These are phyloP conservation scores for Podotricha telesiphe DNA, from an alignment of 2,888 invertebrate species.

Conservation along the genomic window DNA sequence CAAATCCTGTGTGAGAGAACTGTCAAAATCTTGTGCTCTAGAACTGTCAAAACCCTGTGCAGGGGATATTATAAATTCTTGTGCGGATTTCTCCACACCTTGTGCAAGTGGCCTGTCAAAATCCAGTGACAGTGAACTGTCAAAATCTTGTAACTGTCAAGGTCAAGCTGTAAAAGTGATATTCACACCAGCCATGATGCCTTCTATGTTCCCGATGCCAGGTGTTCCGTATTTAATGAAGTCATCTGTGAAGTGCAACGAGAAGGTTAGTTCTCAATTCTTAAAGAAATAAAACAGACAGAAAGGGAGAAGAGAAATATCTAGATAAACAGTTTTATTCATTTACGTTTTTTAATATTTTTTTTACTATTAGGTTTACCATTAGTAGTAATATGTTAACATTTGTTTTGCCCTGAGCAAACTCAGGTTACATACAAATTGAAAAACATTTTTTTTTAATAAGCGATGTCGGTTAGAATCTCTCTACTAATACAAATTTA, in stretches of 20 bases:
- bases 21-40: slow-evolving; percentile 1
- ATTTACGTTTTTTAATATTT: too few relatives aligned
- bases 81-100: background rate
- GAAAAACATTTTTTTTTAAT: too few relatives aligned
- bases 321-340: background rate
- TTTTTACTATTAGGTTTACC: too few relatives aligned
- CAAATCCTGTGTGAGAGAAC: slow-evolving; percentile 7
- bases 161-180: slow-evolving; percentile 68
- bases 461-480: too few relatives aligned
- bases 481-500: too few relatives aligned
- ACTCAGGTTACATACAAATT: too few relatives aligned
- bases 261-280: slow-evolving; percentile 60
- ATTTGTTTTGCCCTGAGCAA: too few relatives aligned
- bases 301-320: background rate
- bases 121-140: slow-evolving; percentile 33
- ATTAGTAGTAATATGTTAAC: too few relatives aligned
- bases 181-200: slow-evolving; percentile 75
- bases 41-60: background rate
- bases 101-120: slow-evolving; percentile 7
- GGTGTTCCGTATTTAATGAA: slow-evolving; percentile 69
- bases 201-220: slow-evolving; percentile 64
- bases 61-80: background rate
- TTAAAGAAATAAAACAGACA: background rate
- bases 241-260: slow-evolving; percentile 54
- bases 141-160: slow-evolving; percentile 53